phyloP scores from a whole-genome alignment of 1,140 invertebrate species.

The Macrotrachela quadricornifera region DNA sequence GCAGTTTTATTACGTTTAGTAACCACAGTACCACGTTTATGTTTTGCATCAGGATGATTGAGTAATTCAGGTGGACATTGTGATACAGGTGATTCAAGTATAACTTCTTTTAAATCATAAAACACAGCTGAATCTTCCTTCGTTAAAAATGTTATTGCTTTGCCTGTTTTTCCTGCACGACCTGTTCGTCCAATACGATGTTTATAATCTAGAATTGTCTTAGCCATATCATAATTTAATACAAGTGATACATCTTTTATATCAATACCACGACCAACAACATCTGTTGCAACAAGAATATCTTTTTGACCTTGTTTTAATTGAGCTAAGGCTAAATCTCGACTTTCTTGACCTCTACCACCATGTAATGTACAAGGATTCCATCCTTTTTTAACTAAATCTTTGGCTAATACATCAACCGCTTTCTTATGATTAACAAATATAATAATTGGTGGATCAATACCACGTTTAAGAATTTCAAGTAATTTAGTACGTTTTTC shows the following conservation, averaged over 20 bases:
- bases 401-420: constrained; percentile 85
- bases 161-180: constrained; percentile 85
- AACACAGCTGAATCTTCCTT: constrained; percentile 85
- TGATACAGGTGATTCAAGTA: constrained; percentile 70
- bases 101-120: constrained; percentile 83
- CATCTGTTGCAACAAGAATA: constrained; percentile 97
- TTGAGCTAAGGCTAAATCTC: constrained; percentile 87
- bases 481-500: constrained; percentile 54
- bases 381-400: constrained; percentile 78
- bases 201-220: constrained; percentile 94
- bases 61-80: constrained; percentile 83
- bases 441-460: constrained; percentile 92
- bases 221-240: constrained; percentile 99
- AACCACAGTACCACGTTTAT: constrained; percentile 90
- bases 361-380: constrained; percentile 29
- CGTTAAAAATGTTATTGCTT: constrained; percentile 82
- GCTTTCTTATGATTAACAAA: constrained; percentile 99
- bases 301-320: constrained; percentile 79
- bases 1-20: no score
- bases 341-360: constrained; percentile 97
- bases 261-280: constrained; percentile 97
- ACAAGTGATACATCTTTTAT: constrained; percentile 96
- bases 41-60: constrained; percentile 93
- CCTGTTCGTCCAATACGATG: constrained; percentile 97
- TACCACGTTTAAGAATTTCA: constrained; percentile 41